phyloP scores from a whole-genome alignment of 2,797 vertebrate genomes.

The Oreochromis mossambicus region DNA sequence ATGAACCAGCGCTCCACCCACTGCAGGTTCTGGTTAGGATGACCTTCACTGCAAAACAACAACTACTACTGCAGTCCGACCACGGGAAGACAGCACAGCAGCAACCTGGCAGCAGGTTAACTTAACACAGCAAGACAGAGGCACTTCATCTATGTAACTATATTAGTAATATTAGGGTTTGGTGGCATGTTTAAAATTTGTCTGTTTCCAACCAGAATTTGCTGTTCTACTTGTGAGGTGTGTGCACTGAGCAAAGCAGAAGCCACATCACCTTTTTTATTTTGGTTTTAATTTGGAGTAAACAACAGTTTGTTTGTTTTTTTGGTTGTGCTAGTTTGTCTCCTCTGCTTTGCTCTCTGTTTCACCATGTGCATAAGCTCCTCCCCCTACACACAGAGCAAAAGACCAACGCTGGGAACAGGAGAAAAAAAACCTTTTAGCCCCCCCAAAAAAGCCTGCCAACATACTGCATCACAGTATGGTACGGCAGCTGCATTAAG shows the following conservation, averaged over 20 bases:
- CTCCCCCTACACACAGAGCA: background rate
- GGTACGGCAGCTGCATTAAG: background rate
- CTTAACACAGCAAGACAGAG: background rate
- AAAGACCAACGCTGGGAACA: background rate
- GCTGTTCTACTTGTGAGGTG: background rate
- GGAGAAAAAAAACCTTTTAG: background rate
- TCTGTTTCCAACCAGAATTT: background rate
- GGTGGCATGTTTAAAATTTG: background rate
- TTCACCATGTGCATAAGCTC: accelerated
- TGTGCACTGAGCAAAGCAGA: background rate
- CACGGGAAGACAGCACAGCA: background rate
- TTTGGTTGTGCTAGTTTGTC: background rate
- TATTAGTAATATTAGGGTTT: background rate
- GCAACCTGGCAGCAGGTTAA: background rate
- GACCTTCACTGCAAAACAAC: background rate
- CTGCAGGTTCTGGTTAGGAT: background rate
- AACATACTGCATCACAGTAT: accelerated
- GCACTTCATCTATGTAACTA: background rate
- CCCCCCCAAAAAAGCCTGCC: background rate
- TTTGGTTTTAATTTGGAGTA: background rate
- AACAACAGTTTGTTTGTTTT: background rate
- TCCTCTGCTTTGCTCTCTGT: background rate
- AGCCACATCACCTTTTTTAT: background rate
- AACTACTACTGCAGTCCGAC: background rate
- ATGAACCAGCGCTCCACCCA: background rate